Percentiles rank a stretch among this genome's conserved stretches.
phyloP scores from a whole-genome alignment of 2,888 invertebrate genomes.

The Drosophila flavopinicola region DNA sequence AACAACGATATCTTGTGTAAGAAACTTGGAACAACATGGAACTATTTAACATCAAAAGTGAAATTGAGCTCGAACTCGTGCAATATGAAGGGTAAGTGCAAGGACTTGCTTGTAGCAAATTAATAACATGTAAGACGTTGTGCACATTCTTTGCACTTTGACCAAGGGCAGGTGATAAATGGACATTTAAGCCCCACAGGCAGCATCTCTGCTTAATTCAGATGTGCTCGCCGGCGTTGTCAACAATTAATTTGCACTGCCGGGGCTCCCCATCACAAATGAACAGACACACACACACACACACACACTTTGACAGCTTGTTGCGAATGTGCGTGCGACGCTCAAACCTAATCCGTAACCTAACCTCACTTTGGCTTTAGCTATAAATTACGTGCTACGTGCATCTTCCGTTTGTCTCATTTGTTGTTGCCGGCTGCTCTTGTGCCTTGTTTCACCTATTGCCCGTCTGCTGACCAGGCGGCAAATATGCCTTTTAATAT shows the following conservation, averaged over 20 bases:
- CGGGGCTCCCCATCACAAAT: slow-evolving; percentile 11
- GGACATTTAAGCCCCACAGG: slow-evolving; percentile 51
- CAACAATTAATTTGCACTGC: slow-evolving; percentile 70
- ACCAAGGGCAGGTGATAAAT: slow-evolving; percentile 61
- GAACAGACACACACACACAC: slow-evolving; percentile 7
- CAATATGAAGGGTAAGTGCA: slow-evolving; percentile 17
- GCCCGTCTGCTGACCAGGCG: slow-evolving; percentile 65
- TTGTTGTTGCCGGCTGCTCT: slow-evolving; percentile 20
- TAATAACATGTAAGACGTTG: slow-evolving; percentile 29
- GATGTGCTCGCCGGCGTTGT: slow-evolving; percentile 57
- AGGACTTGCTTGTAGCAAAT: slow-evolving; percentile 32
- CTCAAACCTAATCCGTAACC: slow-evolving; percentile 11
- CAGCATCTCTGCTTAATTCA: slow-evolving; percentile 7
- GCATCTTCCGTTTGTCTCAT: slow-evolving; percentile 59
- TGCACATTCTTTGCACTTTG: slow-evolving; percentile 49
- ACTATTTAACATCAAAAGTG: background rate
- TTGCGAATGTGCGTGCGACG: slow-evolving; percentile 25
- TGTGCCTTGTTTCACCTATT: slow-evolving; percentile 27
- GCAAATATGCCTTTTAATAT: slow-evolving; percentile 74
- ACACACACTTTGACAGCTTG: slow-evolving; percentile 34
- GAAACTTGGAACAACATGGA: too few relatives aligned
- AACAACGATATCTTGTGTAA: background rate
- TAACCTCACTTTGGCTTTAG: slow-evolving; percentile 29
- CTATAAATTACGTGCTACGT: slow-evolving; percentile 53
- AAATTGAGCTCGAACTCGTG: background rate